Evolutionary conservation across 2,888 invertebrate species (phyloP).

Genomic region (Cerastis leucographa): DNA sequence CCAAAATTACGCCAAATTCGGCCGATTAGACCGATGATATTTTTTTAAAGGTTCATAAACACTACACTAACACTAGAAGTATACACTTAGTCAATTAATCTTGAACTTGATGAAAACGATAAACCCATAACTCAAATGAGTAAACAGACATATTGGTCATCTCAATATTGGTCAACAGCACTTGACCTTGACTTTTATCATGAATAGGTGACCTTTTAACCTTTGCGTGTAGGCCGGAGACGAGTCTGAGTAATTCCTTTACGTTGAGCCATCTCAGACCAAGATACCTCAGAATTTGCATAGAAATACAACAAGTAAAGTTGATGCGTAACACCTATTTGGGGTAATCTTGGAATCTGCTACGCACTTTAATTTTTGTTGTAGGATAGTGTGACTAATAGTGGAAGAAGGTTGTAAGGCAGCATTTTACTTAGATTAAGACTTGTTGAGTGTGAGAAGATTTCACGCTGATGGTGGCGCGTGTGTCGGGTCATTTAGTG

Average conservation of each 20-base stretch:
- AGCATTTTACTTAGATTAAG: background rate
- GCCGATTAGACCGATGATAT: too few relatives aligned
- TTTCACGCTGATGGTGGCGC: too few relatives aligned
- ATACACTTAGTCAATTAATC: background rate
- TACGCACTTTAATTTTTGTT: background rate
- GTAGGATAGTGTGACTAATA: background rate
- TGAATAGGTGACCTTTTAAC: conserved; percentile 46
- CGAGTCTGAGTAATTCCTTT: conserved; percentile 46
- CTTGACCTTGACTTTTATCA: conserved; percentile 50
- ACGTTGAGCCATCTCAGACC: conserved; percentile 20
- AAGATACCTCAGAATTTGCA: conserved; percentile 41
- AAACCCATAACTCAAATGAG: conserved; percentile 7
- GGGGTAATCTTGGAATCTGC: conserved; percentile 15
- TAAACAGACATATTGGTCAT: conserved; percentile 37
- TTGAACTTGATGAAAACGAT: background rate
- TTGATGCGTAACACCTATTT: conserved; percentile 38
- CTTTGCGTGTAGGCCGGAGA: conserved; percentile 55
- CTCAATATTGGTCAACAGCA: conserved; percentile 38
- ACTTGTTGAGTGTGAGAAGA: too few relatives aligned
- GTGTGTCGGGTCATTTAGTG: too few relatives aligned
- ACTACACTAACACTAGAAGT: background rate
- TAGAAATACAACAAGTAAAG: conserved; percentile 32
- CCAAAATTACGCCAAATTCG: too few relatives aligned
- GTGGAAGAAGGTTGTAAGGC: background rate
- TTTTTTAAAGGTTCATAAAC: too few relatives aligned